phyloP scores from a whole-genome alignment of 2,797 vertebrate species.

The Synaphobranchus kaupii region DNA sequence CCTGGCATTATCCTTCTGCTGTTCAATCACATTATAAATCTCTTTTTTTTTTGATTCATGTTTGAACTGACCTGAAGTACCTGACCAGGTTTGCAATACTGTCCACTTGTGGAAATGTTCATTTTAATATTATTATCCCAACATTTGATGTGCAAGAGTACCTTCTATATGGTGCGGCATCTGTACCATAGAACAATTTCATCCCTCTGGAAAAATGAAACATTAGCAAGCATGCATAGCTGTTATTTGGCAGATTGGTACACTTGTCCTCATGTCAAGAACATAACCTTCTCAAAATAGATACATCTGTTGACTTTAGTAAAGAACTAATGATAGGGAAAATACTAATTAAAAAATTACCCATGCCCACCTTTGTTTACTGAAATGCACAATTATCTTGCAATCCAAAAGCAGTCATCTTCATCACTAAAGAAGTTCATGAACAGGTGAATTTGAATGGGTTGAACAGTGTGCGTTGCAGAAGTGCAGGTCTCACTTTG shows the following conservation, averaged over 20 bases:
- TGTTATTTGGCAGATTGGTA: conserved; percentile 48
- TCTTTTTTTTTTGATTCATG: not conserved
- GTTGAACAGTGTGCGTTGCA: conserved; percentile 40
- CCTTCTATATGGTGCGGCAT: not conserved
- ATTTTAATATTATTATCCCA: not conserved
- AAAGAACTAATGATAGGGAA: conserved; percentile 36
- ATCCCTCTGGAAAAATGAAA: conserved; percentile 4
- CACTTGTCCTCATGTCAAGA: conserved; percentile 48
- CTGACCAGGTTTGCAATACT: not conserved
- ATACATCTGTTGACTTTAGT: conserved; percentile 30
- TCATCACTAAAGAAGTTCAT: conserved; percentile 47
- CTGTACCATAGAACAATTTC: not conserved
- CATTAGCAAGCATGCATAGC: conserved; percentile 19
- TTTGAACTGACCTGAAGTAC: not conserved
- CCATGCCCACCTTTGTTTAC: conserved; percentile 52
- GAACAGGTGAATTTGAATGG: conserved; percentile 49
- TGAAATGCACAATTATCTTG: conserved; percentile 38
- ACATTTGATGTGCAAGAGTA: not conserved
- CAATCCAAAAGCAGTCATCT: conserved; percentile 23
- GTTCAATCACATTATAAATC: not conserved
- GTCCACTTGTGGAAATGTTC: too few species aligned
- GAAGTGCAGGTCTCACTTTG: conserved; percentile 21
- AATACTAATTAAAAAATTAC: conserved; percentile 52
- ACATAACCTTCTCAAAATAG: conserved; percentile 37
- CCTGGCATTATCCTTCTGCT: not conserved